phyloP scores from a whole-genome alignment of 2,888 invertebrate genomes.

The Sarcophaga caerulescens region DNA sequence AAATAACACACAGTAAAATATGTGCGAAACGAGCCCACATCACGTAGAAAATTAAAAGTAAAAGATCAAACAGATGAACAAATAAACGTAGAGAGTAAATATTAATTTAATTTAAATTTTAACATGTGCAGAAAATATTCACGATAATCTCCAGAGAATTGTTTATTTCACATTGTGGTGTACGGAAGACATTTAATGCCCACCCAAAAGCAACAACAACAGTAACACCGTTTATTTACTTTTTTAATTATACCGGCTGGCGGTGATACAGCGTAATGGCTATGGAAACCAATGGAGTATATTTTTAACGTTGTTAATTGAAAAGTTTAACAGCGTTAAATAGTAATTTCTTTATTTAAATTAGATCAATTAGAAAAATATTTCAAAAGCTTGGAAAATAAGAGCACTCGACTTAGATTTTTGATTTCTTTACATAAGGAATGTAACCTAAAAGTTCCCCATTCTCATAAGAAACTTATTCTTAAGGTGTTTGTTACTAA shows the following conservation, averaged over 20 bases:
- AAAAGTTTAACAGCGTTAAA: too few species aligned
- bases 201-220: background rate
- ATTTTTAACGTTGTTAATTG: too few species aligned
- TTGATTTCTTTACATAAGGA: too few species aligned
- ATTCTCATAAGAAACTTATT: too few species aligned
- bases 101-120: background rate
- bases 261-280: too few species aligned
- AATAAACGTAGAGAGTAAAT: background rate
- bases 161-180: background rate
- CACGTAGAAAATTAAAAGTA: background rate
- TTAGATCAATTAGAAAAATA: too few species aligned
- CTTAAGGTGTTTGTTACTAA: too few species aligned
- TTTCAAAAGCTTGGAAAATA: too few species aligned
- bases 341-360: too few species aligned
- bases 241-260: background rate
- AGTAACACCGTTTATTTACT: background rate
- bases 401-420: too few species aligned
- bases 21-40: slow-evolving; percentile 23
- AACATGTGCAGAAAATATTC: slow-evolving; percentile 18
- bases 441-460: too few species aligned
- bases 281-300: too few species aligned
- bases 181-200: background rate
- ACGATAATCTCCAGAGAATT: background rate
- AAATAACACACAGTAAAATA: background rate
- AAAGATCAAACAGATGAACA: background rate